These are phyloP conservation scores for Meriones unguiculatus DNA, from an alignment of 2,113 vertebrate species.

Conservation along the genomic window DNA sequence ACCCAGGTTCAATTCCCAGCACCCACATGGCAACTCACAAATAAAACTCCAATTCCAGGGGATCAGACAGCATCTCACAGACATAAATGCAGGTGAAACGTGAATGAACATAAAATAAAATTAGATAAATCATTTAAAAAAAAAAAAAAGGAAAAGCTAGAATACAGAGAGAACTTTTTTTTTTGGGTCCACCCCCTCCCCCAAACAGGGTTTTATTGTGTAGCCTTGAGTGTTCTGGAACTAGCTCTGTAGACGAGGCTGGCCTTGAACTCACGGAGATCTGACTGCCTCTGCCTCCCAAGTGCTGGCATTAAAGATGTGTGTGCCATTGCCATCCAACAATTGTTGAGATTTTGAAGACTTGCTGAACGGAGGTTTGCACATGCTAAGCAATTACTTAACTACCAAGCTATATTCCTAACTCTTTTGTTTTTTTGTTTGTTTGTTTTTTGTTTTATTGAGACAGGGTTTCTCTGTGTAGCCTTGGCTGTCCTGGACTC, in stretches of 20 bases:
- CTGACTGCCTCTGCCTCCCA: background rate
- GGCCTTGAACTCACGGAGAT: background rate
- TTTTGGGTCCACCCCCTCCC: background rate
- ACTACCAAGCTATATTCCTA: background rate
- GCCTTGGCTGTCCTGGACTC: too few species aligned
- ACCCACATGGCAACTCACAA: background rate
- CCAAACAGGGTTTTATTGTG: background rate
- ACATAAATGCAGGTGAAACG: background rate
- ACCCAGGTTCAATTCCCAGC: background rate
- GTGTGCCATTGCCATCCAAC: background rate
- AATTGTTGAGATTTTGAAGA: background rate
- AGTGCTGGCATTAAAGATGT: background rate
- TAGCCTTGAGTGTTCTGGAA: background rate
- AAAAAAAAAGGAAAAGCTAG: background rate
- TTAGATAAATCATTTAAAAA: background rate
- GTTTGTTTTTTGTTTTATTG: too few species aligned
- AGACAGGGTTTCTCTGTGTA: too few species aligned
- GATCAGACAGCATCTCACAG: background rate
- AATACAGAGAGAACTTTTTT: background rate
- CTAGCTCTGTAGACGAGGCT: background rate
- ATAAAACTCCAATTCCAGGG: background rate
- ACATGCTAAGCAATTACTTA: background rate
- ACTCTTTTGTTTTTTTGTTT: background rate
- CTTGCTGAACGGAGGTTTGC: background rate
- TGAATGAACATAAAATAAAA: background rate